A percentile compares a stretch with the other conserved stretches of the same genome.
Conservation (phyloP, 2,113 vertebrate species). For the Sakesphorus luctuosus region DNA sequence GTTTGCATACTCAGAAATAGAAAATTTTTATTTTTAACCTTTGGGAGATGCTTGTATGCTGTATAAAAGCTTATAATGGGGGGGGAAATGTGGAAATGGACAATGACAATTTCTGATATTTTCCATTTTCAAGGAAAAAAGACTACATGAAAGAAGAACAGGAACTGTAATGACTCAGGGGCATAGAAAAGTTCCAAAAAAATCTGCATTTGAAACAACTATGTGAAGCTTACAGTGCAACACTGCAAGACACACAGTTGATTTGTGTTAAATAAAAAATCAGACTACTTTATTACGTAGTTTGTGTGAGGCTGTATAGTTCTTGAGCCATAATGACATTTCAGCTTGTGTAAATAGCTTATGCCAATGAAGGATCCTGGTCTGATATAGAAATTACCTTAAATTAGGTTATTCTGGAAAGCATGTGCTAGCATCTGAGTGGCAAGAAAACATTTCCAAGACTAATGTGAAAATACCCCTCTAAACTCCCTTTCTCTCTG, state of each 20-base stretch:
- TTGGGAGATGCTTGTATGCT: background rate
- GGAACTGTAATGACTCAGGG: background rate
- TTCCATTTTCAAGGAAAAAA: background rate
- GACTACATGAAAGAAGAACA: background rate
- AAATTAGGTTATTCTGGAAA: conserved; percentile 15
- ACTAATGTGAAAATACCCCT: background rate
- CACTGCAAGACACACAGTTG: background rate
- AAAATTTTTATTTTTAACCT: background rate
- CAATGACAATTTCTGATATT: background rate
- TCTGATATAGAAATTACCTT: conserved; percentile 18
- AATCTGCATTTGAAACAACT: background rate
- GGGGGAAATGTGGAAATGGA: background rate
- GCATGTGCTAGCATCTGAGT: background rate
- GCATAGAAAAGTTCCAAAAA: background rate
- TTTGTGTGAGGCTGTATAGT: background rate
- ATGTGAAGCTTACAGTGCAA: background rate
- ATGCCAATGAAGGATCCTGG: background rate
- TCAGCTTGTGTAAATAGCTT: background rate
- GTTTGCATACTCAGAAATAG: background rate
- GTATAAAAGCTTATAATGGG: background rate
- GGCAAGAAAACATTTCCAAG: conserved; percentile 15
- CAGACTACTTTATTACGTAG: background rate
- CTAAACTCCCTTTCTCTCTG: background rate
- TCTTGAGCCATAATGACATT: conserved; percentile 18
- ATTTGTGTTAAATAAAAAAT: background rate